Base-by-base conservation (phyloP, 2,113 vertebrate genomes). In the Phrynosoma blainvillii region DNA sequence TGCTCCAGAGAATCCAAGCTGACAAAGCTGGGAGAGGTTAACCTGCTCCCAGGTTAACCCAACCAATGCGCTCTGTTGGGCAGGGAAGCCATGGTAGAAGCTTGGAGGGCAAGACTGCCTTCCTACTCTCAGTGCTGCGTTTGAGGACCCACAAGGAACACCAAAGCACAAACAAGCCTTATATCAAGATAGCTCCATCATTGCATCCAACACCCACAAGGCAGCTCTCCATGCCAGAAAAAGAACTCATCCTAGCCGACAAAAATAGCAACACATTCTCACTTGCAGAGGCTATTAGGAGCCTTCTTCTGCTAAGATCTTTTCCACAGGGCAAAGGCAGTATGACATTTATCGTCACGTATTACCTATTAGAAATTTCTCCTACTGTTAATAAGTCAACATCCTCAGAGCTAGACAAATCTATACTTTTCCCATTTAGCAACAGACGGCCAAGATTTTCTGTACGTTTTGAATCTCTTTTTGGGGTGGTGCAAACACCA, bases 261-360 rank as follows among this genome's bases (percentile, higher is more conserved):
- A 91, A 91, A 90, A 27, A 42, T 78, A 85, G 3, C 73, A 88
- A 88, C 80, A 80, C 87, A 47, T 71, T 27, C 1, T 70, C 77
- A 81, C 11, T 36, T n/a, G 0, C 0, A 77, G 3, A 80, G 84
- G 62, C 30, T 20, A 90, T 12, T 88, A 81, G 0, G 40, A 32
- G 88, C 79, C 82, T 8, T 18, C 93, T 92, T 89, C 52, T 81
- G 59, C 76, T 54, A 78, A 42, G 62, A 91, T 3, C 84, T 83
- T 87, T 86, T 2, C 2, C 21, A 71, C 52, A 68, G 90, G 86
- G 68, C 0, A 90, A 89, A 81, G 86, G 89, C 90, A 93, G 73
- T 90, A 86, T 3, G 5, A 14, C 25, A 12, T 11, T 82, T 83
- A 65, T 86, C 92, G 88, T 90, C 88, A 87, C 47, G 75, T 66